phyloP scores from a whole-genome alignment of 2,888 invertebrate species.

The Dynastes grantii region DNA sequence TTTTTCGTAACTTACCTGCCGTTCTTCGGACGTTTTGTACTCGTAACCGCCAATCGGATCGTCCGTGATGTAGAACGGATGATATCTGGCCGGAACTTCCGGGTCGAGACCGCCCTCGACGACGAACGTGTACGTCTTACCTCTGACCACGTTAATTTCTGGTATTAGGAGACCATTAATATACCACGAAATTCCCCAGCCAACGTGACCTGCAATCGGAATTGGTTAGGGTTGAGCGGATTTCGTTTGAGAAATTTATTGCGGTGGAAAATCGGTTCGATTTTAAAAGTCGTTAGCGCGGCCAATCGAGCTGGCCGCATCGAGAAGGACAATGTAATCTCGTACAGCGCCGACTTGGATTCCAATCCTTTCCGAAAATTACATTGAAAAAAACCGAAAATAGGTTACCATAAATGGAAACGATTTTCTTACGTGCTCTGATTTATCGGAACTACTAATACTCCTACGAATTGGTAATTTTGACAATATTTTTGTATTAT shows the following conservation, averaged over 20 bases:
- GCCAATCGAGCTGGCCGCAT: not conserved
- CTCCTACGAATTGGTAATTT: too few species aligned
- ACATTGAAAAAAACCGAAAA: too few species aligned
- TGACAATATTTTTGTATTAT: too few species aligned
- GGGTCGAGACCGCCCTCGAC: slow-evolving; percentile 89
- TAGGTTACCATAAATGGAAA: too few species aligned
- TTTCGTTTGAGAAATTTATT: slow-evolving; percentile 2
- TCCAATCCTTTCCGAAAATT: too few species aligned
- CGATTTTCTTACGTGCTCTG: too few species aligned
- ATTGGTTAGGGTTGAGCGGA: slow-evolving; percentile 38
- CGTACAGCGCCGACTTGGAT: too few species aligned
- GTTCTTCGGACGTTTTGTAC: slow-evolving; percentile 87
- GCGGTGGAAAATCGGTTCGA: not conserved
- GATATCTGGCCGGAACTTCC: slow-evolving; percentile 86
- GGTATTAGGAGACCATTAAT: slow-evolving; percentile 94
- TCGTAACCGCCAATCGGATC: slow-evolving; percentile 93
- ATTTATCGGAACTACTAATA: too few species aligned
- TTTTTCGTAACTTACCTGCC: slow-evolving; percentile 73
- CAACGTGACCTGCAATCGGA: slow-evolving; percentile 83
- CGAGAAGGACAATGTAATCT: not conserved
- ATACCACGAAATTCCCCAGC: slow-evolving; percentile 96
- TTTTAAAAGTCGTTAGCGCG: slow-evolving; percentile 6
- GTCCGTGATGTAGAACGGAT: slow-evolving; percentile 95
- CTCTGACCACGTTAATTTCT: slow-evolving; percentile 90
- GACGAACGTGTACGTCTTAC: slow-evolving; percentile 90